Evolutionary conservation across 1,140 invertebrate genomes (phyloP).

Genomic region (Solenopsis invicta): DNA sequence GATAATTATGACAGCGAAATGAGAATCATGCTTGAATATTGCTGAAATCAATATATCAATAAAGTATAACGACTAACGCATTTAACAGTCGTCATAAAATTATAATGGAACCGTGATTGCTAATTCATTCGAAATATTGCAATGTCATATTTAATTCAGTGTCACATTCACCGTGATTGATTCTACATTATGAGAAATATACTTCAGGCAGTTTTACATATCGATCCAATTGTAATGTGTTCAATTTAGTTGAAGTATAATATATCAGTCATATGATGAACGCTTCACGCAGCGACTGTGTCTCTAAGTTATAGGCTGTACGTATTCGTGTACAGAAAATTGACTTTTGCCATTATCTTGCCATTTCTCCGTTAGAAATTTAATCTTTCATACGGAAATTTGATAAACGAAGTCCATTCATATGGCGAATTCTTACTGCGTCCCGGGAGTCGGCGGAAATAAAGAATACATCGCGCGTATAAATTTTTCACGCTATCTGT

Average conservation of each 20-base stretch:
- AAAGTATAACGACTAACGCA: constrained; percentile 30
- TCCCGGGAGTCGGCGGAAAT: constrained; percentile 4
- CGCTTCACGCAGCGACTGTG: neutral
- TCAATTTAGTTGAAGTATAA: neutral
- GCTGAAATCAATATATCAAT: constrained; percentile 37
- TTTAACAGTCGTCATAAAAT: constrained; percentile 50
- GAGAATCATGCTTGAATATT: constrained; percentile 31
- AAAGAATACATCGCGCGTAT: constrained; percentile 43
- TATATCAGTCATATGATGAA: neutral
- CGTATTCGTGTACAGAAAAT: neutral
- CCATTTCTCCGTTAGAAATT: constrained; percentile 3
- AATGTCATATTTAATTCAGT: constrained; percentile 51
- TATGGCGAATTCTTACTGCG: constrained; percentile 22
- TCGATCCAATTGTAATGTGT: constrained; percentile 27
- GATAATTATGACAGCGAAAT: constrained; percentile 41
- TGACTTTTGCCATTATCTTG: neutral
- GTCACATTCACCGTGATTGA: constrained; percentile 49
- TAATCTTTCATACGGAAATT: constrained; percentile 22
- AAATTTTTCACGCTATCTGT: constrained; percentile 53
- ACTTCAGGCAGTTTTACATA: constrained; percentile 17
- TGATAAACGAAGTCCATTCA: constrained; percentile 30
- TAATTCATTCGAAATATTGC: constrained; percentile 58
- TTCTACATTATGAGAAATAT: constrained; percentile 9
- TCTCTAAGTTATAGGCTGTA: neutral
- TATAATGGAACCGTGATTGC: constrained; percentile 42